Evolutionary conservation across 2,113 vertebrate genomes (phyloP).

Genomic region (Serinus canaria): DNA sequence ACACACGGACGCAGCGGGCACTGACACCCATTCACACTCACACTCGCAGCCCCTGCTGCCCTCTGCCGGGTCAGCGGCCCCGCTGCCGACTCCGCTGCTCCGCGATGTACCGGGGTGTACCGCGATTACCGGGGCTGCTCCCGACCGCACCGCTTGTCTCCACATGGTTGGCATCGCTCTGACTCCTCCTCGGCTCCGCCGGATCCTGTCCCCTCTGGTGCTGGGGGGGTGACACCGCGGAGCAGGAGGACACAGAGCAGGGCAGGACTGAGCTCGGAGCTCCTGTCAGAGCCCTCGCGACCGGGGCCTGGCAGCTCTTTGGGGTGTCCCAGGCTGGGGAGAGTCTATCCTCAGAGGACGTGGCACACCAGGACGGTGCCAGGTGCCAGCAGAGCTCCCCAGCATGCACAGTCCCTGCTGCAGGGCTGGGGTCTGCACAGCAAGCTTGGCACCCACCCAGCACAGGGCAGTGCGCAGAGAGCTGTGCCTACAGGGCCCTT

Average conservation of each 20-base stretch:
- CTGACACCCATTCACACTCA: background rate
- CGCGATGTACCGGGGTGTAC: background rate
- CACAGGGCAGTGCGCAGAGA: background rate
- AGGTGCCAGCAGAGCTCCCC: background rate
- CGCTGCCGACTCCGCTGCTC: background rate
- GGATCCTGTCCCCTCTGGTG: too few relatives aligned
- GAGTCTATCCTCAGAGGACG: background rate
- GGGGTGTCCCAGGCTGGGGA: background rate
- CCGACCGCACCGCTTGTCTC: too few relatives aligned
- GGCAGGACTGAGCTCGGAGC: background rate
- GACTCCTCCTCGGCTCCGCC: background rate
- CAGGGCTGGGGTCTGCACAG: background rate
- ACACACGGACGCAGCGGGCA: background rate
- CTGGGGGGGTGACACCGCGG: fast-evolving
- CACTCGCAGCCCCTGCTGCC: background rate
- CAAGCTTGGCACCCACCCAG: background rate
- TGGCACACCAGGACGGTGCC: too few relatives aligned
- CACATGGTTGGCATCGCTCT: background rate
- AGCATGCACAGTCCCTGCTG: fast-evolving
- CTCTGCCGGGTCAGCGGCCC: background rate
- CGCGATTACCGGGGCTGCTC: background rate
- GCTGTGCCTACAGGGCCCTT: fast-evolving
- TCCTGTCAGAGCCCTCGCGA: background rate
- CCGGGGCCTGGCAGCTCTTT: too few relatives aligned
- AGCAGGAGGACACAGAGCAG: background rate